phyloP scores from a whole-genome alignment of 2,888 invertebrate species.

The Lagria hirta region DNA sequence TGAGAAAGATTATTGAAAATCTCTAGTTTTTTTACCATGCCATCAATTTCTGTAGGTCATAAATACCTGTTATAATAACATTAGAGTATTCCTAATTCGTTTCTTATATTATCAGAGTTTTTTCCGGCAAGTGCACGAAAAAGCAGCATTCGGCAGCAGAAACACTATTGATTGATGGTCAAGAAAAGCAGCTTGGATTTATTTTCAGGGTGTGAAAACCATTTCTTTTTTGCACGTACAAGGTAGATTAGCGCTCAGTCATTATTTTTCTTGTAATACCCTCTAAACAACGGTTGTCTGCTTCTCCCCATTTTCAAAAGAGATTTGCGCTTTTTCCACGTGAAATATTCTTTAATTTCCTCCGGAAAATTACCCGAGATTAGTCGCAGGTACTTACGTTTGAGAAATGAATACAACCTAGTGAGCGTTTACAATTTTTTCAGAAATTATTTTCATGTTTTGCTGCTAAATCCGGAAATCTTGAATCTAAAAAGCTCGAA shows the following conservation, averaged over 20 bases:
- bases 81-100: too few relatives aligned
- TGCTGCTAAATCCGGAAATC: conserved; percentile 13
- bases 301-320: conserved; percentile 14
- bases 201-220: conserved; percentile 15
- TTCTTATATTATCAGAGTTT: too few relatives aligned
- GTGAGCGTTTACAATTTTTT: conserved; percentile 22
- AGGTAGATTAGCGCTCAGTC: conserved; percentile 36
- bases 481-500: conserved; percentile 13
- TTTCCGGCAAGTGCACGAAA: too few relatives aligned
- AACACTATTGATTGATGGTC: too few relatives aligned
- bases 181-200: background rate
- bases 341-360: conserved; percentile 43
- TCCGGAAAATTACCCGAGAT: conserved; percentile 34
- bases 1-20: too few relatives aligned
- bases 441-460: too few relatives aligned
- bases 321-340: conserved; percentile 28
- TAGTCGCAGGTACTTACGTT: conserved; percentile 19
- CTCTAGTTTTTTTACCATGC: too few relatives aligned
- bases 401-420: conserved; percentile 20
- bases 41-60: too few relatives aligned
- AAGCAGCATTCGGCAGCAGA: too few relatives aligned
- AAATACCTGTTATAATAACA: too few relatives aligned
- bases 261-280: conserved; percentile 37
- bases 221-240: conserved; percentile 28
- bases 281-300: conserved; percentile 11